Percentiles rank a stretch among this genome's conserved stretches.
Evolutionary conservation across 2,888 invertebrate species (phyloP).

Genomic region (Calameuta filiformis): DNA sequence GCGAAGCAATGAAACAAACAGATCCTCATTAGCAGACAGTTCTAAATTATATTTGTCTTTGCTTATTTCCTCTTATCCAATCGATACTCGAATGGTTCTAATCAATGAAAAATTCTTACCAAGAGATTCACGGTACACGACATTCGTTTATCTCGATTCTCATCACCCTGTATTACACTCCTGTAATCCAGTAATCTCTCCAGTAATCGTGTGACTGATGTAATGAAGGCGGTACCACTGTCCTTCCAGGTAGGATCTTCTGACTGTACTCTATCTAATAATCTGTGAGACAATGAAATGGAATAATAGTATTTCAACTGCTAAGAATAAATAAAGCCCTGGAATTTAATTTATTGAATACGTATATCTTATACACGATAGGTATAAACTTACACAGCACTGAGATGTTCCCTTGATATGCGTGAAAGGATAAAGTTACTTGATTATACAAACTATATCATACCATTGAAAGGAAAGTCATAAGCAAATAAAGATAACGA

Average conservation of each 20-base stretch:
- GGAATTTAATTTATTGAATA: neutral
- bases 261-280: conserved; percentile 86
- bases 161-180: conserved; percentile 94
- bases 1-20: conserved; percentile 26
- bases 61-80: neutral
- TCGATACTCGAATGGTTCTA: neutral
- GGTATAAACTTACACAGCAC: conserved; percentile 85
- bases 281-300: conserved; percentile 66
- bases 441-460: neutral
- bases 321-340: conserved; percentile 3
- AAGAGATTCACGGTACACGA: conserved; percentile 95
- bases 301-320: neutral
- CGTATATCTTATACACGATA: neutral
- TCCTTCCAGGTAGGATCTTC: conserved; percentile 91
- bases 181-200: conserved; percentile 93
- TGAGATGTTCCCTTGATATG: conserved; percentile 85
- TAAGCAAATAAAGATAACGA: neutral
- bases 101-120: conserved; percentile 66
- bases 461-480: neutral
- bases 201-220: conserved; percentile 88
- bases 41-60: neutral
- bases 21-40: conserved; percentile 27
- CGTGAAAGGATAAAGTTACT: conserved; percentile 44
- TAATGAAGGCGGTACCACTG: conserved; percentile 91
- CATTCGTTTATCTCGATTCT: conserved; percentile 95